Percentiles rank a stretch among this genome's conserved stretches.
These are phyloP conservation scores for Neomicropteryx cornuta DNA, from an alignment of 1,140 invertebrate species.

Conservation along the genomic window DNA sequence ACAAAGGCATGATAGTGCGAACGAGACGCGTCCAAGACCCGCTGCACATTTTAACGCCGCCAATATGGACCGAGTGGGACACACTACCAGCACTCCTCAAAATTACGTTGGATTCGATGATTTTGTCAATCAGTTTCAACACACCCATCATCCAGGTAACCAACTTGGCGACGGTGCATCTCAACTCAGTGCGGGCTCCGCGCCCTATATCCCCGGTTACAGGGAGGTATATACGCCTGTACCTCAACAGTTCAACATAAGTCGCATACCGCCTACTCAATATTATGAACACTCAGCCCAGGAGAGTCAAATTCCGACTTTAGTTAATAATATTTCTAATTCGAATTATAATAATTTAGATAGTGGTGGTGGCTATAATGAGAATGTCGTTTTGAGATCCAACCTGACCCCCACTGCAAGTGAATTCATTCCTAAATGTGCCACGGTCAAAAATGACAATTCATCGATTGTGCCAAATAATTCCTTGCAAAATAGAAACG, in stretches of 20 bases:
- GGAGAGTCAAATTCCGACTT: neutral
- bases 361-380: slow-evolving; percentile 18
- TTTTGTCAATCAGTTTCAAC: slow-evolving; percentile 31
- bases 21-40: too few species aligned
- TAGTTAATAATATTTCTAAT: slow-evolving; percentile 11
- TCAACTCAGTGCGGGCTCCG: neutral
- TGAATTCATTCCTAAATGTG: slow-evolving; percentile 36
- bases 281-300: neutral
- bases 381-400: slow-evolving; percentile 29
- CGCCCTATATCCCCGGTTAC: slow-evolving; percentile 4
- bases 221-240: slow-evolving; percentile 26
- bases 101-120: slow-evolving; percentile 36
- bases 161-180: slow-evolving; percentile 8
- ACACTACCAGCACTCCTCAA: too few species aligned
- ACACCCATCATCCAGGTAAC: slow-evolving; percentile 24
- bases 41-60: too few species aligned
- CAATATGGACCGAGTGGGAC: too few species aligned
- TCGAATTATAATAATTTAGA: slow-evolving; percentile 21
- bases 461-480: slow-evolving; percentile 13
- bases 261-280: neutral
- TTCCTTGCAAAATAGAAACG: slow-evolving; percentile 27
- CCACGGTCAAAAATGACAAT: slow-evolving; percentile 13
- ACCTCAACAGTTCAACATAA: slow-evolving; percentile 19
- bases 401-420: slow-evolving; percentile 33
- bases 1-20: too few species aligned